Base-by-base conservation (phyloP, 2,797 vertebrate species). In the Sebastes melanostomus region DNA sequence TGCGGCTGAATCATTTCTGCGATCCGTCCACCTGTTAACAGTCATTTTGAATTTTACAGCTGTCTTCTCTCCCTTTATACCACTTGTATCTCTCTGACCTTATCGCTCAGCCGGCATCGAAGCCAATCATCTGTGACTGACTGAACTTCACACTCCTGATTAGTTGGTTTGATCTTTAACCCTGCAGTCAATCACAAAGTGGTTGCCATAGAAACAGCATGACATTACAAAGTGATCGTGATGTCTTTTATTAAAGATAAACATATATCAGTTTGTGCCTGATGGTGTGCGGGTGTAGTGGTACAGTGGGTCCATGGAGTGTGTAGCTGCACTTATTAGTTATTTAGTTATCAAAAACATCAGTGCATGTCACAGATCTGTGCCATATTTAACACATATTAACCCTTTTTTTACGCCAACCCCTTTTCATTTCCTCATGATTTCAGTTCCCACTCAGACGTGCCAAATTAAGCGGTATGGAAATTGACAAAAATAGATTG, bases 71-170 rank as follows among this genome's bases (percentile, higher is more conserved):
- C n/a, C 55, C 55, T 83, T 86, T 83, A 81, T 69, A 61, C 22
- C 12, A 11, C 38, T n/a, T 20, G 9, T 82, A 54, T 71, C 65
- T 78, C 32, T 67, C 50, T 70, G 66, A 78, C 66, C 70, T 81
- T 62, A 77, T 82, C 78, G 34, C 59, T 56, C 34, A 34, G 24
- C 27, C 14, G 73, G 36, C 32, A 69, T 59, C 2, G 4, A 75
- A 63, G 50, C 38, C 55, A 77, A 70, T 86, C 61, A 62, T 75
- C 75, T 66, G 18, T 29, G 69, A 67, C 63, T 69, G 75, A 61
- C 79, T 89, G 82, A 90, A 92, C 86, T 88, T 90, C 86, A 90
- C 80, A 81, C 77, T 74, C 70, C 77, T 80, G 83, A 90, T 91
- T 86, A 86, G 77, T 24, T 55, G 27, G 75, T 75, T 29, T 82